Base-by-base conservation (phyloP, 2,888 invertebrate genomes). In the Diarsia brunnea region DNA sequence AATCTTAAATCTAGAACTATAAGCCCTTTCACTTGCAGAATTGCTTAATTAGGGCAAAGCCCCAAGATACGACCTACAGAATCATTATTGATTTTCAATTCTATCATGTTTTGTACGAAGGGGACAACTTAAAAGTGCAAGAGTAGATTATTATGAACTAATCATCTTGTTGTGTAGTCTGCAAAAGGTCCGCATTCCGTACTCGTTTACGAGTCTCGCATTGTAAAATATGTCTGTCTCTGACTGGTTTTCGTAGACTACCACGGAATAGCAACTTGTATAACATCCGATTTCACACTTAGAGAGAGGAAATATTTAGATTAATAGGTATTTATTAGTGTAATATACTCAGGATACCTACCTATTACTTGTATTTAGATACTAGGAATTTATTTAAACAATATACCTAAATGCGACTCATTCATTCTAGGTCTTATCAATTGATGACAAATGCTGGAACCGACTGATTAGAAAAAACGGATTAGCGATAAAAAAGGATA, bases 161-260 rank as follows among this genome's bases (percentile, higher is more conserved):
- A 78, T 71, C 58, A 78, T 70, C 43, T 68, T 63, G 55, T 55
- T 70, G 65, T 76, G 60, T 69, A 74, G 67, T 75, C 81, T 69
- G 61, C 75, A 73, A 77, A 78, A 85, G 73, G 81, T 84, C 79
- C 85, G 84, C 86, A 86, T 86, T 86, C 84, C 86, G 78, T 47
- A 75, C 69, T 79, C 58, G 75, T 75, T 84, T 66, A 79, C 73
- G 72, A 83, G 79, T 75, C 70, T 85, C 79, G 81, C 84, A 85
- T 84, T 81, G 61, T 85, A 63, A 84, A 70, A 64, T 73, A 69
- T 69, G 58, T 51, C 71, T 65, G 70, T 58, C 51, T 58, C 63
- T 55, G 77, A 77, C 63, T 71, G 70, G 58, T 78, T 82, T 85
- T 73, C 70, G 73, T 82, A 43, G 70, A 47, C 78, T 75, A 76